A percentile compares a stretch with the other conserved stretches of the same genome.
Evolutionary conservation across 1,140 invertebrate genomes (phyloP).

Genomic region (Scaptodrosophila lebanonensis): DNA sequence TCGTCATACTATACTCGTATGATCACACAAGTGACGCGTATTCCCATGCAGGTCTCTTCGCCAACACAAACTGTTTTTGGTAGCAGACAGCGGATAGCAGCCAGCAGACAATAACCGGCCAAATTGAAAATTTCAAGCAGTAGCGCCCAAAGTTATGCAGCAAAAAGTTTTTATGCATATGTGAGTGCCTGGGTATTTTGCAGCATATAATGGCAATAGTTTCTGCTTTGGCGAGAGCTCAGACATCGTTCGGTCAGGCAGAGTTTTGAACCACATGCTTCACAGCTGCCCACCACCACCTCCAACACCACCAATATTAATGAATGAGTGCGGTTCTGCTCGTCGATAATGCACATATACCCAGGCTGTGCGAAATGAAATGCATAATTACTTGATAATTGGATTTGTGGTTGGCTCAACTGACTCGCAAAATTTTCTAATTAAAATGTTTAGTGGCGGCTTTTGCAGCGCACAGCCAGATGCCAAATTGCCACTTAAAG

Average conservation of each 20-base stretch:
- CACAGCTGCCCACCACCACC: too few species aligned
- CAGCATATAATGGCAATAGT: constrained; percentile 9
- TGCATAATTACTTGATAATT: constrained; percentile 74
- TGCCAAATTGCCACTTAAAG: constrained; percentile 14
- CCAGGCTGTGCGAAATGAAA: constrained; percentile 55
- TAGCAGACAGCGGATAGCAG: neutral
- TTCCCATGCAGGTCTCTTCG: too few species aligned
- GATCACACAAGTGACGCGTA: too few species aligned
- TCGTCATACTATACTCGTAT: too few species aligned
- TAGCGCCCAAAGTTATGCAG: constrained; percentile 30
- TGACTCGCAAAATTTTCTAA: constrained; percentile 65
- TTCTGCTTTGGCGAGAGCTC: too few species aligned
- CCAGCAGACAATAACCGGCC: constrained; percentile 23
- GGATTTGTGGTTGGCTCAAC: constrained; percentile 69
- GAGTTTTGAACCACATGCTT: too few species aligned
- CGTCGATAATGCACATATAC: constrained; percentile 26
- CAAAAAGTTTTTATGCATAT: constrained; percentile 44
- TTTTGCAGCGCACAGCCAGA: constrained; percentile 5
- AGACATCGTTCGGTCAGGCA: too few species aligned
- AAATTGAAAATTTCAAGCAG: constrained; percentile 54
- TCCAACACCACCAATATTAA: constrained; percentile 33
- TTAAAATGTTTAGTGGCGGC: constrained; percentile 68
- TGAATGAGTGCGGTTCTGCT: neutral
- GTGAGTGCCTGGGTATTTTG: constrained; percentile 23
- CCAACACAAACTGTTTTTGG: constrained; percentile 6